These are phyloP conservation scores for Drosophila arawakana DNA, from an alignment of 1,140 invertebrate genomes.

Conservation along the genomic window DNA sequence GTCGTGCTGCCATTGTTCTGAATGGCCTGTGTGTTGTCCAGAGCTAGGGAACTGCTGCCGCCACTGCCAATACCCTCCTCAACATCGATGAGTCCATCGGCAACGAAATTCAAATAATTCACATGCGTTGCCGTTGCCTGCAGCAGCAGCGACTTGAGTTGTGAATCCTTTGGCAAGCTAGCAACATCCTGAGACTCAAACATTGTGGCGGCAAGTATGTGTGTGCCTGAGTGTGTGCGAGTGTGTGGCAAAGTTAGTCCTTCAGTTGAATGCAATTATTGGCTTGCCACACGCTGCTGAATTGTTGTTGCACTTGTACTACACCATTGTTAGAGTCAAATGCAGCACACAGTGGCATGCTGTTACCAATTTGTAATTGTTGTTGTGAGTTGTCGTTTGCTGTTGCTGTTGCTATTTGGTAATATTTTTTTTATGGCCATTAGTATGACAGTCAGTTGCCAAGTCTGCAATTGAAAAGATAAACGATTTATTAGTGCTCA, in stretches of 20 bases:
- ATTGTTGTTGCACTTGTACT: conserved; percentile 41
- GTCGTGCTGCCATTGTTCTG: conserved; percentile 45
- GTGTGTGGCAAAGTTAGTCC: conserved; percentile 18
- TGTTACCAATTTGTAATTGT: conserved; percentile 18
- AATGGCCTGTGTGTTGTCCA: conserved; percentile 37
- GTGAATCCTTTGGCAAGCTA: conserved; percentile 10
- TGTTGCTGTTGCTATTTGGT: conserved; percentile 22
- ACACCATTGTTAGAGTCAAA: conserved; percentile 32
- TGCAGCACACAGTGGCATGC: conserved; percentile 37
- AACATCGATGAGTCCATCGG: conserved; percentile 69
- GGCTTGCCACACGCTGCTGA: conserved; percentile 37
- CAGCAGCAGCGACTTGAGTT: conserved; percentile 49
- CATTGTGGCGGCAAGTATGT: conserved; percentile 20
- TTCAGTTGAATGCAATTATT: conserved; percentile 43
- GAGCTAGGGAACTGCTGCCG: conserved; percentile 35
- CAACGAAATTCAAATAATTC: conserved; percentile 72
- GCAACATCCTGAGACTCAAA: conserved; percentile 10
- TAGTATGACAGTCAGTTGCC: conserved; percentile 53
- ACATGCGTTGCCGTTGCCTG: conserved; percentile 62
- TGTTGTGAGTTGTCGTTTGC: conserved; percentile 27
- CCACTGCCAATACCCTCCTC: conserved; percentile 39
- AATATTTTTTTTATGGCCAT: conserved; percentile 36
- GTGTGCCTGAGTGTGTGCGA: conserved; percentile 14
- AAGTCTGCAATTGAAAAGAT: conserved; percentile 74
- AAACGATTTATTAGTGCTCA: conserved; percentile 58